These are phyloP conservation scores for Thumatha senex DNA, from an alignment of 2,888 invertebrate genomes.

Conservation along the genomic window DNA sequence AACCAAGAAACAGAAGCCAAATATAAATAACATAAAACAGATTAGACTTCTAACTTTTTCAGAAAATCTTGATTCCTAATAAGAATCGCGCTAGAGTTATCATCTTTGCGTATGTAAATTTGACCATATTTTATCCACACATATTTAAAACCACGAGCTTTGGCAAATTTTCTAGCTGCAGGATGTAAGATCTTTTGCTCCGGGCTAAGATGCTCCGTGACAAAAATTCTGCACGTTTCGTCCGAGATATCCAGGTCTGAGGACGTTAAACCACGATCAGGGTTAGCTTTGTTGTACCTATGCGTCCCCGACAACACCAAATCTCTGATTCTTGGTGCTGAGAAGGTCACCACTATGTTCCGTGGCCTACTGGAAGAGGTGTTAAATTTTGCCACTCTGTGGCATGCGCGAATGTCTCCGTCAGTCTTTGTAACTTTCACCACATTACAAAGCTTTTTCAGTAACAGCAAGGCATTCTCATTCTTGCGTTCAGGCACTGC, in stretches of 20 bases:
- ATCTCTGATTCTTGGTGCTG: background rate
- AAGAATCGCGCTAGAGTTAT: background rate
- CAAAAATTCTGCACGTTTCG: background rate
- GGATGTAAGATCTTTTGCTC: background rate
- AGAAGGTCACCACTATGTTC: background rate
- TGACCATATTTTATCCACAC: background rate
- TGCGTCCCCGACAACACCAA: background rate
- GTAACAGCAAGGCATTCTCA: background rate
- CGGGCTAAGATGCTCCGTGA: background rate
- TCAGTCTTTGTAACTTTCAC: background rate
- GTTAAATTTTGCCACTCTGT: background rate
- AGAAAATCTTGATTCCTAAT: too few relatives aligned
- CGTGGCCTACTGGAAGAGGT: background rate
- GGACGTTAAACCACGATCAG: too few relatives aligned
- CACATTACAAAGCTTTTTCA: background rate
- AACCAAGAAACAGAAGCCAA: too few relatives aligned
- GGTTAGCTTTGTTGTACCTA: too few relatives aligned
- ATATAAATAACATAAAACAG: too few relatives aligned
- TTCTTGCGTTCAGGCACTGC: too few relatives aligned
- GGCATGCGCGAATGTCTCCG: background rate
- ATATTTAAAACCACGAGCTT: background rate
- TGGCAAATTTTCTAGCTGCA: background rate
- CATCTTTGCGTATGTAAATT: background rate
- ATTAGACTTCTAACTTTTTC: too few relatives aligned
- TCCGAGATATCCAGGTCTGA: background rate